Conservation (phyloP, 2,113 vertebrate species). For the Pristiophorus japonicus region DNA sequence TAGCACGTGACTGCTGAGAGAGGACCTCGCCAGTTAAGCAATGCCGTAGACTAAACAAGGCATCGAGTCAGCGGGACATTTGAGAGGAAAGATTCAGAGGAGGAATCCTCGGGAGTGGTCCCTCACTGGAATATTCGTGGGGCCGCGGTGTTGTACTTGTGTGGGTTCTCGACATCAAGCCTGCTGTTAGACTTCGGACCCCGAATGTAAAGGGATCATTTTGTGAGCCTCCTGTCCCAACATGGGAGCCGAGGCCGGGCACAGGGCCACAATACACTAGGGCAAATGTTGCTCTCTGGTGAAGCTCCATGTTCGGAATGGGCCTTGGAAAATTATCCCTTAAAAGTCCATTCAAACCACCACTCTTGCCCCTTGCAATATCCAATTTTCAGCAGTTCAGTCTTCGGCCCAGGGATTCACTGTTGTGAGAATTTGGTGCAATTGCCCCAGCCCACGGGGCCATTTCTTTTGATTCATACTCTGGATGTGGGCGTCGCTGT, state of each 20-base stretch:
- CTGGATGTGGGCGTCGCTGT: no score
- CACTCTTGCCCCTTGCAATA: not conserved
- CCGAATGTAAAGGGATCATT: not conserved
- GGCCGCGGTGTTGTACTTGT: not conserved
- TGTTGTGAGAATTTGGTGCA: not conserved
- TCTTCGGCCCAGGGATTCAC: not conserved
- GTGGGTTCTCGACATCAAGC: not conserved
- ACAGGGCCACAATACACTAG: not conserved
- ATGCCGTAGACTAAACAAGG: not conserved
- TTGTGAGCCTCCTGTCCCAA: not conserved
- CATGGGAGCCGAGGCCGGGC: not conserved
- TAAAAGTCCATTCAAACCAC: not conserved
- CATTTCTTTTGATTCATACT: no score
- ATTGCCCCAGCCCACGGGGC: no score
- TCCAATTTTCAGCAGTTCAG: not conserved
- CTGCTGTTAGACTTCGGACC: not conserved
- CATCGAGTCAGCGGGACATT: not conserved
- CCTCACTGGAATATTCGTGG: not conserved
- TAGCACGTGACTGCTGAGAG: not conserved
- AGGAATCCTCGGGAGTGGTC: not conserved
- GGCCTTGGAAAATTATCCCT: not conserved
- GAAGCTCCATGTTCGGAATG: not conserved
- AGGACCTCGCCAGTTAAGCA: not conserved
- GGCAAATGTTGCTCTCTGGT: not conserved
- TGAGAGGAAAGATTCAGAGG: not conserved